Conservation (phyloP, 2,797 vertebrate species). For the Diplodus puntazzo region DNA sequence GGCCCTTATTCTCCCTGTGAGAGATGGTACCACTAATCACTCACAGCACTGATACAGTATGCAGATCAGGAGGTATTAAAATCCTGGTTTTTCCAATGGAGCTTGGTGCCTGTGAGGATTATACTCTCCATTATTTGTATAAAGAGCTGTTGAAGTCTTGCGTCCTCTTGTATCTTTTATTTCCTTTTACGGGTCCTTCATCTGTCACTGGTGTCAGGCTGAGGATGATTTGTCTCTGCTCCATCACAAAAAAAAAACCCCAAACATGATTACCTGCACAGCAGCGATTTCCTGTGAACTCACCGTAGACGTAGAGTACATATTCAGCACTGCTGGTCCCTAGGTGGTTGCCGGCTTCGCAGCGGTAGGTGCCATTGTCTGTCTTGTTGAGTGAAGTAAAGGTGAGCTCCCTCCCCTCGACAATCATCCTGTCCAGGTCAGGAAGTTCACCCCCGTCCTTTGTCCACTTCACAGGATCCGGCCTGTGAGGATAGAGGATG, state of each 20-base stretch:
- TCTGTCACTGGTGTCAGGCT: slow-evolving; percentile 4
- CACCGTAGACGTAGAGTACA: slow-evolving; percentile 97
- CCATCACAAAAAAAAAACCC: not conserved
- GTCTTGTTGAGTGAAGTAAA: slow-evolving; percentile 98
- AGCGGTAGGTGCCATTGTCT: slow-evolving; percentile 98
- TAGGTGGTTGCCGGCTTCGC: slow-evolving; percentile 96
- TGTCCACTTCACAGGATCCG: slow-evolving; percentile 97
- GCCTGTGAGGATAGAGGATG: slow-evolving; percentile 81
- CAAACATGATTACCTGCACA: slow-evolving; percentile 7
- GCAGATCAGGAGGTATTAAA: slow-evolving; percentile 61
- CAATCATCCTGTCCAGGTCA: slow-evolving; percentile 95
- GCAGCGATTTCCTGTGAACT: slow-evolving; percentile 75
- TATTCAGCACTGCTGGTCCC: slow-evolving; percentile 96
- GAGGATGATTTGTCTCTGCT: not conserved
- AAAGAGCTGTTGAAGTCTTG: not conserved
- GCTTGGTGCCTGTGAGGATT: slow-evolving; percentile 25
- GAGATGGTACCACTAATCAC: slow-evolving; percentile 70
- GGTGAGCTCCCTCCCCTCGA: slow-evolving; percentile 96
- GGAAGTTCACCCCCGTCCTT: slow-evolving; percentile 97
- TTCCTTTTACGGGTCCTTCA: slow-evolving; percentile 2
- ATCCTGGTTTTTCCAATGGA: slow-evolving; percentile 44
- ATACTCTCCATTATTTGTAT: slow-evolving; percentile 23
- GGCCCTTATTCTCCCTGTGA: slow-evolving; percentile 69
- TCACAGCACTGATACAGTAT: slow-evolving; percentile 60
- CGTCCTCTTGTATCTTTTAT: not conserved